Conservation (phyloP, 2,888 invertebrate species). For the Drosophila mercatorum region DNA sequence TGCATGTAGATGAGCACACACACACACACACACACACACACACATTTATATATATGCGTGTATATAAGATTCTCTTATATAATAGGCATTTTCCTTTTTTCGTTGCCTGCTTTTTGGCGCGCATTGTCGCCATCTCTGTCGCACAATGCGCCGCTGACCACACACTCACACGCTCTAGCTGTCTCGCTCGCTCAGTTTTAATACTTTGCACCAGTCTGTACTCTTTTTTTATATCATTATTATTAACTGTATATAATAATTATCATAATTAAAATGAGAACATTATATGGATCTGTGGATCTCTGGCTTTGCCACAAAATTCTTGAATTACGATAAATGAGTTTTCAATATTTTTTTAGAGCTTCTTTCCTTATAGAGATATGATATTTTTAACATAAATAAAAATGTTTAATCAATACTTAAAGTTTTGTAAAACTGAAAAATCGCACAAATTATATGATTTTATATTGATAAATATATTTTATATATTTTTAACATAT, state of each 20-base stretch:
- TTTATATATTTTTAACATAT: no score
- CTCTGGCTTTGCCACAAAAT: neutral
- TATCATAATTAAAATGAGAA: neutral
- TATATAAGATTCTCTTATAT: conserved; percentile 35
- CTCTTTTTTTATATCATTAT: conserved; percentile 21
- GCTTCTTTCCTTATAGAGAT: no score
- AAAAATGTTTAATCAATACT: no score
- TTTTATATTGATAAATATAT: no score
- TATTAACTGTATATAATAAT: conserved; percentile 1
- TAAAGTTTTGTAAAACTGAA: no score
- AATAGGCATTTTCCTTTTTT: conserved; percentile 39
- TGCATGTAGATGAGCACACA: conserved; percentile 65
- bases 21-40: conserved; percentile 12
- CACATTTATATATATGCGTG: conserved; percentile 8
- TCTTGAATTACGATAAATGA: neutral
- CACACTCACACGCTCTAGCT: conserved; percentile 27
- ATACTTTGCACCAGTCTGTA: conserved; percentile 51
- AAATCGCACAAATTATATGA: no score
- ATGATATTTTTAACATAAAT: no score
- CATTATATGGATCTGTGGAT: neutral
- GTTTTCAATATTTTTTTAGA: neutral
- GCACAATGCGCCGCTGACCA: conserved; percentile 35
- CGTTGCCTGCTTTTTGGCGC: conserved; percentile 64
- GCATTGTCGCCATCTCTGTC: conserved; percentile 47
- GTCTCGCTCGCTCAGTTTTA: conserved; percentile 24